These are phyloP conservation scores for Tricholaema leucomelas DNA, from an alignment of 2,113 vertebrate genomes.

Conservation along the genomic window DNA sequence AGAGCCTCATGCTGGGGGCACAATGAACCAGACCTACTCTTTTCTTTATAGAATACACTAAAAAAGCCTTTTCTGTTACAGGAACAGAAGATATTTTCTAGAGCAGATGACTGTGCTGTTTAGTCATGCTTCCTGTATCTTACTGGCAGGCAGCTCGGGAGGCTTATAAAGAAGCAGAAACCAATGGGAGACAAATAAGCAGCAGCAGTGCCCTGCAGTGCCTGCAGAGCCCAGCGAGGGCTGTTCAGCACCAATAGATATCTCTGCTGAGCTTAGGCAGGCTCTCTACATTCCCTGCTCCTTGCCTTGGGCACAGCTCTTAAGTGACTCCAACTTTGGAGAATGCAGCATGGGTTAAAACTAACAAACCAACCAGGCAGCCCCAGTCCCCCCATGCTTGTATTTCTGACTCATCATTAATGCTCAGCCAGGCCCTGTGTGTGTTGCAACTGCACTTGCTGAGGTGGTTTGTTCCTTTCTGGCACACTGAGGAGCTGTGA, in stretches of 20 bases:
- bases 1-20: neutral
- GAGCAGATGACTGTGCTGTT: neutral
- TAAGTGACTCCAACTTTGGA: neutral
- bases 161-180: neutral
- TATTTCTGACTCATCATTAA: neutral
- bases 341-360: neutral
- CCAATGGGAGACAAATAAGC: neutral
- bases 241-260: neutral
- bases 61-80: neutral
- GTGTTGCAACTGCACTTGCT: neutral
- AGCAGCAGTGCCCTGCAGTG: neutral
- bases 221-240: neutral
- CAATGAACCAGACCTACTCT: neutral
- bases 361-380: neutral
- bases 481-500: neutral
- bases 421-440: neutral
- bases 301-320: neutral
- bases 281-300: neutral
- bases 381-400: neutral
- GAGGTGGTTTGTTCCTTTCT: neutral
- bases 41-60: neutral
- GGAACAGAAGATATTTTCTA: neutral
- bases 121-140: neutral
- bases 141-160: neutral
- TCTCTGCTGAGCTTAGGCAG: neutral